phyloP scores from a whole-genome alignment of 2,797 vertebrate species.

The Allobates femoralis region DNA sequence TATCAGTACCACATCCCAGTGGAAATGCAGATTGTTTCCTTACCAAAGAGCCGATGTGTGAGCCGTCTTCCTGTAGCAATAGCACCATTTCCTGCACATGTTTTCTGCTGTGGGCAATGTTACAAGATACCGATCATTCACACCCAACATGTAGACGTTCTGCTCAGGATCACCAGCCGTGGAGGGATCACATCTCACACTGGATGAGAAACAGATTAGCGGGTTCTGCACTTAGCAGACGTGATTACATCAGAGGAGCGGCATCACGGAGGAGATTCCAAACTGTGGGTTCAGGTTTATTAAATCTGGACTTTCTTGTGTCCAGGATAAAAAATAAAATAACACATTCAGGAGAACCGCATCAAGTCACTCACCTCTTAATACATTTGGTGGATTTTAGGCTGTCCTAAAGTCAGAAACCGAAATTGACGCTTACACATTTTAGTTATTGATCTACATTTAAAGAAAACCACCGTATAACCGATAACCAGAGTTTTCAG shows the following conservation, averaged over 20 bases:
- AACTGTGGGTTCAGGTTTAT: neutral
- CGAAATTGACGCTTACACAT: no score
- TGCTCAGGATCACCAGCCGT: slow-evolving; percentile 46
- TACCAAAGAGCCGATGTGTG: slow-evolving; percentile 81
- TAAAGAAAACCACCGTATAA: no score
- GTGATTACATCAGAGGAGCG: neutral
- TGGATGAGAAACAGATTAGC: slow-evolving; percentile 53
- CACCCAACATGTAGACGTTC: slow-evolving; percentile 40
- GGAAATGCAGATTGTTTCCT: slow-evolving; percentile 82
- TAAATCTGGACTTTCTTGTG: neutral
- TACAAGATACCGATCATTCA: slow-evolving; percentile 71
- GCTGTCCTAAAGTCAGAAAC: no score
- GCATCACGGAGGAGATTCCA: neutral
- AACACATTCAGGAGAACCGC: no score
- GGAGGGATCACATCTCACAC: slow-evolving; percentile 38
- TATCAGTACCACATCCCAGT: slow-evolving; percentile 85
- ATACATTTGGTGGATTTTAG: no score
- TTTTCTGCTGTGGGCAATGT: slow-evolving; percentile 84
- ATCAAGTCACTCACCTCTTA: no score
- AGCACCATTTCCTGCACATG: slow-evolving; percentile 90
- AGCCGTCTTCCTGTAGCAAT: slow-evolving; percentile 92
- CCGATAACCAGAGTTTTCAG: no score
- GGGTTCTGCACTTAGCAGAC: slow-evolving; percentile 19
- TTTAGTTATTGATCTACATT: no score
- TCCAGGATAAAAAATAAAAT: no score